phyloP scores from a whole-genome alignment of 2,113 vertebrate species.

The Haemorhous mexicanus region DNA sequence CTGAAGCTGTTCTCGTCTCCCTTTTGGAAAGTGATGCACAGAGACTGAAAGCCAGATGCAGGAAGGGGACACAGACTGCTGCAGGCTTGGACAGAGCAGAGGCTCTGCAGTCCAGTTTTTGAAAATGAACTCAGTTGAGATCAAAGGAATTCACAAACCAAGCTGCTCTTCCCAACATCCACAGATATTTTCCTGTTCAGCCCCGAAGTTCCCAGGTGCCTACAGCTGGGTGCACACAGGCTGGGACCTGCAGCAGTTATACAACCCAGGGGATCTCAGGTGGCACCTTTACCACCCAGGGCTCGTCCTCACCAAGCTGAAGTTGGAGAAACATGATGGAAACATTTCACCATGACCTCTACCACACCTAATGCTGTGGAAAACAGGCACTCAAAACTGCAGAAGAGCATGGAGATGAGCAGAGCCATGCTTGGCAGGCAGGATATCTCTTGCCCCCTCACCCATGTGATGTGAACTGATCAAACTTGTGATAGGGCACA shows the following conservation, averaged over 20 bases:
- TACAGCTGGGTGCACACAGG: neutral
- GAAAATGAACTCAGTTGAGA: neutral
- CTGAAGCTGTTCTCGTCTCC: neutral
- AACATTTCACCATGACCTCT: neutral
- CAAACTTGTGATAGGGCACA: neutral
- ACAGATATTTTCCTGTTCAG: neutral
- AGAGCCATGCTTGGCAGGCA: neutral
- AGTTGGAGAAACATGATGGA: fast-evolving
- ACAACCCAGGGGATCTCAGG: neutral
- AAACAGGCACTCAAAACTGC: neutral
- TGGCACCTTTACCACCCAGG: neutral
- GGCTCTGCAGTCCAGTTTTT: neutral
- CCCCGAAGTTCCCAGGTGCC: neutral
- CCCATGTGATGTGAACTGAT: fast-evolving
- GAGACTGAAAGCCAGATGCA: neutral
- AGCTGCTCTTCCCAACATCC: neutral
- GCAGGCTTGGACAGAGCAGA: neutral
- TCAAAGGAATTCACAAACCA: neutral
- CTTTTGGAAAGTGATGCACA: neutral
- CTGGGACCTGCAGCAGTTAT: neutral
- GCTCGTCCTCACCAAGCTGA: neutral
- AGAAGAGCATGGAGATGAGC: neutral
- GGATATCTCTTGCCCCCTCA: neutral
- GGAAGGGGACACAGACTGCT: neutral
- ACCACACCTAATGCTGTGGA: fast-evolving